Conservation (phyloP, 2,797 vertebrate species). For the Rhinophrynus dorsalis region DNA sequence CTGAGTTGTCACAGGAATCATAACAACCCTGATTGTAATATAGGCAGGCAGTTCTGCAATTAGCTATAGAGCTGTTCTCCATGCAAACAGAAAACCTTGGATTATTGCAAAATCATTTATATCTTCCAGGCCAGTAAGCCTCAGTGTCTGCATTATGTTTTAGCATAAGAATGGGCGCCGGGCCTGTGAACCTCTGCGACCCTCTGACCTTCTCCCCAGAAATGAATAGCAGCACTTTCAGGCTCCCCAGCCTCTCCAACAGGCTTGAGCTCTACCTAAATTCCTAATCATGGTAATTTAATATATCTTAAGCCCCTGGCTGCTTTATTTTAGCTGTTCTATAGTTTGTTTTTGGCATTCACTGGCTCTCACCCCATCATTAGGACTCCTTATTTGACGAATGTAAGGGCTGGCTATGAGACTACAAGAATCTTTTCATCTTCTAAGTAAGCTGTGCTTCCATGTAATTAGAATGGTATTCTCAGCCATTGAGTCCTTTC, state of each 20-base stretch:
- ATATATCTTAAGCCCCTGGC: conserved; percentile 92
- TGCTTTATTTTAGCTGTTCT: conserved; percentile 86
- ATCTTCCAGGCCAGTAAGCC: conserved; percentile 91
- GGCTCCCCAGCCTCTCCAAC: conserved; percentile 84
- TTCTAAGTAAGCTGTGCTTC: conserved; percentile 76
- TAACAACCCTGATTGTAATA: conserved; percentile 65
- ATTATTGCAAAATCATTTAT: conserved; percentile 94
- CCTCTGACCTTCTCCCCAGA: conserved; percentile 88
- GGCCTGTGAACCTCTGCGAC: conserved; percentile 92
- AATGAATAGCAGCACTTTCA: conserved; percentile 87
- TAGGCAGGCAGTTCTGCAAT: conserved; percentile 70
- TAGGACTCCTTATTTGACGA: conserved; percentile 77
- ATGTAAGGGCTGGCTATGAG: conserved; percentile 79
- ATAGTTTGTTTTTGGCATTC: conserved; percentile 94
- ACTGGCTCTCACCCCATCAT: conserved; percentile 83
- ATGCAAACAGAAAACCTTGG: conserved; percentile 70
- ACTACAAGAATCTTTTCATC: conserved; percentile 78
- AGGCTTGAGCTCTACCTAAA: conserved; percentile 88
- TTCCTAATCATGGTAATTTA: conserved; percentile 99
- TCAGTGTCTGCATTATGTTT: conserved; percentile 81
- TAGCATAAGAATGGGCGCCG: conserved; percentile 95
- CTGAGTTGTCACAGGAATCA: conserved; percentile 56
- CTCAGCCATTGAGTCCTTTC: conserved; percentile 78
- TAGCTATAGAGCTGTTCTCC: conserved; percentile 73
- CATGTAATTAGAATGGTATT: conserved; percentile 80